phyloP scores from a whole-genome alignment of 1,140 invertebrate genomes.

The Neoseiulus cucumeris region DNA sequence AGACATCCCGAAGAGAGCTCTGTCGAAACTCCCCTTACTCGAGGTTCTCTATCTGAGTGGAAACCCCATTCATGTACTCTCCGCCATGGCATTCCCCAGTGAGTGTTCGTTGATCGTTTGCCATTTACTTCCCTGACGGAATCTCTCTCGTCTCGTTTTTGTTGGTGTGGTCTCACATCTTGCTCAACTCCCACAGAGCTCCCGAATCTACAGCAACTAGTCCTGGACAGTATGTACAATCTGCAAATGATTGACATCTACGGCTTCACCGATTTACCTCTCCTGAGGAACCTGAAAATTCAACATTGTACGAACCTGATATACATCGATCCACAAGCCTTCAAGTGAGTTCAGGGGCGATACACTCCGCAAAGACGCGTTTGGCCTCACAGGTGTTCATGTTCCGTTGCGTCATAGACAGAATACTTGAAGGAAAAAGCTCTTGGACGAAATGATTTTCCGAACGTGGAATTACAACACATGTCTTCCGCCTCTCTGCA shows the following conservation, averaged over 20 bases:
- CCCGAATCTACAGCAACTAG: background rate
- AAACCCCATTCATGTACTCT: background rate
- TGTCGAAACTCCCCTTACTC: background rate
- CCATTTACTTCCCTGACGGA: no score
- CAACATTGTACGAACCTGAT: background rate
- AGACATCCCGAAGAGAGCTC: background rate
- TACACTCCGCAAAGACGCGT: background rate
- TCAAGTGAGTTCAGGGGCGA: background rate
- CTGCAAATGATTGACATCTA: background rate
- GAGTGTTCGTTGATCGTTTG: background rate
- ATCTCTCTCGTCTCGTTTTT: no score
- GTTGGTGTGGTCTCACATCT: no score
- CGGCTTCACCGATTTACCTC: background rate
- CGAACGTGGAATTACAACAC: no score
- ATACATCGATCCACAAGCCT: background rate
- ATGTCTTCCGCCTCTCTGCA: background rate
- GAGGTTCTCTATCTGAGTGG: constrained; percentile 2
- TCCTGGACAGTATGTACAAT: background rate
- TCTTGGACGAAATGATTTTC: no score
- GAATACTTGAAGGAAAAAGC: no score
- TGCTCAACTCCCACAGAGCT: background rate
- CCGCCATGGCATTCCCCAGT: background rate
- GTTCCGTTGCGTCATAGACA: no score
- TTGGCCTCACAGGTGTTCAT: background rate
- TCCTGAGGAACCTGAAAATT: background rate